phyloP scores from a whole-genome alignment of 1,140 invertebrate species.

The Drosophila lowei region DNA sequence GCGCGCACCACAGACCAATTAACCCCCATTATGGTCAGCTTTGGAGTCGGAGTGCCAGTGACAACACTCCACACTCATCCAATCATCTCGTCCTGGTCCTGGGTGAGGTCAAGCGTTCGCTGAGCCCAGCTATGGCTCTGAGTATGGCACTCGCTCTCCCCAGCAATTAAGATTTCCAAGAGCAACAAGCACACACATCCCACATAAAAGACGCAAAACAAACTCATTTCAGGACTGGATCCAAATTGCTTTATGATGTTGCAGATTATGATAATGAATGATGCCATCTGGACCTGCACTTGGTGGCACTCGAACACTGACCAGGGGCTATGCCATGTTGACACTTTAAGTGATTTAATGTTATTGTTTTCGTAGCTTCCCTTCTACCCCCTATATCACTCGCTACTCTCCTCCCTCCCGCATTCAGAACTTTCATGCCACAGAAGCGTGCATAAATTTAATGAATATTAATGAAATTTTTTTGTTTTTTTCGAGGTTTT shows the following conservation, averaged over 20 bases:
- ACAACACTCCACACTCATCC: slow-evolving; percentile 42
- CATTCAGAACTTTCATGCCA: background rate
- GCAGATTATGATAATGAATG: slow-evolving; percentile 82
- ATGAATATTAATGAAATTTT: slow-evolving; percentile 49
- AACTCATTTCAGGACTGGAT: slow-evolving; percentile 33
- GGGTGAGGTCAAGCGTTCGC: slow-evolving; percentile 73
- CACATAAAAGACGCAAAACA: slow-evolving; percentile 65
- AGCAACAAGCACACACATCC: slow-evolving; percentile 48
- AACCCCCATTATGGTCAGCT: slow-evolving; percentile 81
- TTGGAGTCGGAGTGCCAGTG: slow-evolving; percentile 44
- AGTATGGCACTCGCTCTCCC: slow-evolving; percentile 31
- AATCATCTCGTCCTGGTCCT: slow-evolving; percentile 41
- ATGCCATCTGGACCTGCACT: slow-evolving; percentile 78
- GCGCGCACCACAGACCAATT: slow-evolving; percentile 82
- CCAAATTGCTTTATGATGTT: slow-evolving; percentile 82
- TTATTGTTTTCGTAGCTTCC: slow-evolving; percentile 59
- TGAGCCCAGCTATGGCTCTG: slow-evolving; percentile 24
- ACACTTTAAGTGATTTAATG: slow-evolving; percentile 83
- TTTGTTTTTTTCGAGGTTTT: slow-evolving; percentile 15
- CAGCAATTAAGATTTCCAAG: slow-evolving; percentile 78
- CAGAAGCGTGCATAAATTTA: slow-evolving; percentile 46
- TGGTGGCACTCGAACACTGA: slow-evolving; percentile 50
- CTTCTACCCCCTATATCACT: background rate
- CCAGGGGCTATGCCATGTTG: slow-evolving; percentile 60
- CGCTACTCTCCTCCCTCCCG: background rate